Evolutionary conservation across 2,113 vertebrate species (phyloP).

Genomic region (Catharus bicknelli): DNA sequence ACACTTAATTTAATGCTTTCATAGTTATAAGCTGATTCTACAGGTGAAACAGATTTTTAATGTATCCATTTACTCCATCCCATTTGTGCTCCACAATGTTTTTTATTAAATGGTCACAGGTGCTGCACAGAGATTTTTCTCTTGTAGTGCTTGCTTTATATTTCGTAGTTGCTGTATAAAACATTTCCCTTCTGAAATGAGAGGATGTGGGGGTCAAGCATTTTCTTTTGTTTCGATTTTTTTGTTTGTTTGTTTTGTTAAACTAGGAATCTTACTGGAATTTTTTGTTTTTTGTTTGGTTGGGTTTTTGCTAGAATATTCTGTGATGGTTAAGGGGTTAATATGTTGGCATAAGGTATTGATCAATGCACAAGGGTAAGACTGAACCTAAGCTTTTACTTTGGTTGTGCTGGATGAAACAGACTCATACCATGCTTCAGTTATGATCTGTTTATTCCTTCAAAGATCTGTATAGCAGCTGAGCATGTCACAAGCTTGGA

Average conservation of each 20-base stretch:
- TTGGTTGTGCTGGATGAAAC: background rate
- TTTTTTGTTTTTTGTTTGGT: background rate
- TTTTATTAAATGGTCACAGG: background rate
- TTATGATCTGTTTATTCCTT: background rate
- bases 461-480: background rate
- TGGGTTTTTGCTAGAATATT: background rate
- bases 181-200: background rate
- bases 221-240: background rate
- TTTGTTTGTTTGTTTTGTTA: background rate
- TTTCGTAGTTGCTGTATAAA: background rate
- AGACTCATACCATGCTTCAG: background rate
- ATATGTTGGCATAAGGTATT: background rate
- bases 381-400: background rate
- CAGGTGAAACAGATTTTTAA: background rate
- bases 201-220: background rate
- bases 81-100: background rate
- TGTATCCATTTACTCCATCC: background rate
- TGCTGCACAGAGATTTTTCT: background rate
- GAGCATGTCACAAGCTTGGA: background rate
- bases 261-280: background rate
- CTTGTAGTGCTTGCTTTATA: background rate
- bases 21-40: background rate
- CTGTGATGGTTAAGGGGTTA: background rate
- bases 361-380: background rate
- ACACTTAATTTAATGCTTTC: background rate